Evolutionary conservation across 2,888 invertebrate species (phyloP).

Genomic region (Scaptomyza flava): DNA sequence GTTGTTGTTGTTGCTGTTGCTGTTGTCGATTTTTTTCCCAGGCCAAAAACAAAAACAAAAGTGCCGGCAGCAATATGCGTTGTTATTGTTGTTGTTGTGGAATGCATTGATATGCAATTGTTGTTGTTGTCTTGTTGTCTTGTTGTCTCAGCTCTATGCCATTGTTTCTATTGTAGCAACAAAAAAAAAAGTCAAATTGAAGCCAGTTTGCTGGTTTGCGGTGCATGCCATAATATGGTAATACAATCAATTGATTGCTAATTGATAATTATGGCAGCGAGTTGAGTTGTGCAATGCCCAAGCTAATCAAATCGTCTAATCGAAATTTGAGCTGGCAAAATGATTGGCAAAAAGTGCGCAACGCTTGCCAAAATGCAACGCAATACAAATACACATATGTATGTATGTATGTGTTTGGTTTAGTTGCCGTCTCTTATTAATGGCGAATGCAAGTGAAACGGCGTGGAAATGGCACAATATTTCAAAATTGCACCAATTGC

Average conservation of each 20-base stretch:
- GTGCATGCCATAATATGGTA: conserved; percentile 60
- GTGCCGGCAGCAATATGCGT: conserved; percentile 71
- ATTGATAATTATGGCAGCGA: conserved; percentile 78
- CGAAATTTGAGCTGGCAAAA: conserved; percentile 29
- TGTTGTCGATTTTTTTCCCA: conserved; percentile 80
- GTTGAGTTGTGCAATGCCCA: conserved; percentile 55
- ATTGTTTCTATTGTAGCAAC: conserved; percentile 63
- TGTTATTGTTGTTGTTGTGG: conserved; percentile 40
- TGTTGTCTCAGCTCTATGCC: conserved; percentile 24
- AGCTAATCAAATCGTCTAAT: conserved; percentile 58
- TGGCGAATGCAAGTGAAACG: background rate
- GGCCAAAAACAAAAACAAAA: conserved; percentile 58
- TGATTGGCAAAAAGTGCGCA: conserved; percentile 13
- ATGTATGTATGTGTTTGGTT: background rate
- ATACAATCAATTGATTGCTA: conserved; percentile 81
- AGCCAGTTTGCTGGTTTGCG: conserved; percentile 21
- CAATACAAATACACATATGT: background rate
- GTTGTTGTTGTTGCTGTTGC: conserved; percentile 50
- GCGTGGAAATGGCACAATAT: conserved; percentile 5
- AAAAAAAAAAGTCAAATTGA: conserved; percentile 28
- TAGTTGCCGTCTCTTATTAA: background rate
- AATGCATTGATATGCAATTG: conserved; percentile 61
- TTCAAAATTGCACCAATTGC: background rate
- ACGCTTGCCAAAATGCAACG: conserved; percentile 10
- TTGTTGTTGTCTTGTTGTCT: conserved; percentile 10